phyloP scores from a whole-genome alignment of 2,888 invertebrate species.

The Nematopogon swammerdamellus region DNA sequence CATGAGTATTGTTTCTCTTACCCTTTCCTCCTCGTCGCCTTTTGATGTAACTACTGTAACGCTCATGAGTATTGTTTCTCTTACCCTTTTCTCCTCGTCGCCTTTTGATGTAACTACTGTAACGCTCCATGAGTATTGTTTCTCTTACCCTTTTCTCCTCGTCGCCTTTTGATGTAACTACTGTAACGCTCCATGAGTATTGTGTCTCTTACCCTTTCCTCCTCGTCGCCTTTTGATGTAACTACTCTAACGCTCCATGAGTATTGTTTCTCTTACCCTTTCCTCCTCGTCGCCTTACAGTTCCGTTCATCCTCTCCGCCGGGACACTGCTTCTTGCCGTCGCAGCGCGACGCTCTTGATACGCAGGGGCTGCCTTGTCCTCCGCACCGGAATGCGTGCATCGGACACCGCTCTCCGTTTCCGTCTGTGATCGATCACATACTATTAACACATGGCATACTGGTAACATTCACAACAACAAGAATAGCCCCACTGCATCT shows the following conservation, averaged over 20 bases:
- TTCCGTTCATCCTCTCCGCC: conserved; percentile 74
- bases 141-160: conserved; percentile 47
- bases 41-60: too few species aligned
- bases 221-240: conserved; percentile 50
- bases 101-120: too few species aligned
- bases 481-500: too few species aligned
- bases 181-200: too few species aligned
- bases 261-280: conserved; percentile 29
- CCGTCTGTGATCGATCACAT: conserved; percentile 28
- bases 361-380: conserved; percentile 67
- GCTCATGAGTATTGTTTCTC: conserved; percentile 3
- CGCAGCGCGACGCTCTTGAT: conserved; percentile 76
- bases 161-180: too few species aligned
- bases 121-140: too few species aligned
- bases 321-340: conserved; percentile 74
- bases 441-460: too few species aligned
- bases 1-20: conserved; percentile 14
- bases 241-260: too few species aligned
- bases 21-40: conserved; percentile 55
- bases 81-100: conserved; percentile 53
- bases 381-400: conserved; percentile 69
- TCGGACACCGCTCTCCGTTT: conserved; percentile 58
- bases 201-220: conserved; percentile 41
- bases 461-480: too few species aligned
- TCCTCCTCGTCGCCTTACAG: conserved; percentile 57